These are phyloP conservation scores for Merodon equestris DNA, from an alignment of 2,888 invertebrate species.

Conservation along the genomic window DNA sequence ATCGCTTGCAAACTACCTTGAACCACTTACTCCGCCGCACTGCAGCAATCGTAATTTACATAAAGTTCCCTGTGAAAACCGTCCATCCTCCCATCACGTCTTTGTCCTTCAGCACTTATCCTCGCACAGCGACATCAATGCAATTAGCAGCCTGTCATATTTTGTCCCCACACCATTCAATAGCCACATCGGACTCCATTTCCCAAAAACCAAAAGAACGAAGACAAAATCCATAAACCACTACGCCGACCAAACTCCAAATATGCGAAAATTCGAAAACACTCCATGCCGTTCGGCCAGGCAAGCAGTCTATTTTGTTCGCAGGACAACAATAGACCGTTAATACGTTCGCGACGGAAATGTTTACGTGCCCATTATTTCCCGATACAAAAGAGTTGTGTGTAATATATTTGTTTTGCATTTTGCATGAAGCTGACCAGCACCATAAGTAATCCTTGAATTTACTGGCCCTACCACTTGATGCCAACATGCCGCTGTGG, in stretches of 20 bases:
- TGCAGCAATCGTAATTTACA: no score
- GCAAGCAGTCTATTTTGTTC: constrained; percentile 26
- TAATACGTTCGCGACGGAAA: constrained; percentile 30
- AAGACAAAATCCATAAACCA: constrained; percentile 1
- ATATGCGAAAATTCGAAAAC: no score
- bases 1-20: no score
- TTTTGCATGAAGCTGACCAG: constrained; percentile 40
- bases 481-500: no score
- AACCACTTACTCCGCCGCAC: no score
- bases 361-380: constrained; percentile 49
- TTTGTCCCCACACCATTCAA: constrained; percentile 36
- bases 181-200: constrained; percentile 25
- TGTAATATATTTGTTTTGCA: constrained; percentile 48
- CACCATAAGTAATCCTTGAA: constrained; percentile 51
- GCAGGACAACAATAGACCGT: constrained; percentile 37
- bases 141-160: constrained; percentile 49
- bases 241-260: background rate
- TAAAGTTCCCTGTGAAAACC: background rate
- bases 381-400: constrained; percentile 16
- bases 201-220: background rate
- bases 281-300: background rate
- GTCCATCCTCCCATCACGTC: no score
- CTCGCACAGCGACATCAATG: constrained; percentile 15
- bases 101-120: background rate
- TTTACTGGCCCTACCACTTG: background rate